Conservation (phyloP, 2,888 invertebrate genomes). For the Dorcus parallelipipedus region DNA sequence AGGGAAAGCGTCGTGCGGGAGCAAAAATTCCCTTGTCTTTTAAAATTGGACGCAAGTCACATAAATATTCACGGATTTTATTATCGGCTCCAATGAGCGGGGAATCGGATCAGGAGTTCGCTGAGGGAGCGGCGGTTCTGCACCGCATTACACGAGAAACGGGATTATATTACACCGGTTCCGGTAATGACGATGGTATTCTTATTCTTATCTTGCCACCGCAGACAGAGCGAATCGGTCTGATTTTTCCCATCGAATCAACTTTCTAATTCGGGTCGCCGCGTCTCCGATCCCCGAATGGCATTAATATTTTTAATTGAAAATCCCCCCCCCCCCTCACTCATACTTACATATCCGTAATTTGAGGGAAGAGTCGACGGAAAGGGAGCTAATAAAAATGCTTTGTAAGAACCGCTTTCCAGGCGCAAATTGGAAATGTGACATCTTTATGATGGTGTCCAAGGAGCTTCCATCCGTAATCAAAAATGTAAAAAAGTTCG, state of each 20-base stretch:
- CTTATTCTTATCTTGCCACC: constrained; percentile 30
- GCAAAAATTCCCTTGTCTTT: no score
- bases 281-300: not conserved
- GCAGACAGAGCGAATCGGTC: constrained; percentile 32
- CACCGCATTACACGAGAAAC: constrained; percentile 23
- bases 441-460: no score
- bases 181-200: constrained; percentile 30
- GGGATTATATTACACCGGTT: constrained; percentile 30
- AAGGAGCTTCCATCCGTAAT: no score
- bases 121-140: not conserved
- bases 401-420: no score
- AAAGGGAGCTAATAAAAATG: no score
- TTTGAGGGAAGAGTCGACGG: no score
- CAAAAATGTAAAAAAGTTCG: no score
- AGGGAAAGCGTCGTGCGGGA: no score
- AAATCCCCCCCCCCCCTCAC: not conserved
- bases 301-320: not conserved
- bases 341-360: not conserved
- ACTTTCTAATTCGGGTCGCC: not conserved
- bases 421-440: no score
- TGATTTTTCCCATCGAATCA: not conserved
- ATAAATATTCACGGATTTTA: constrained; percentile 19
- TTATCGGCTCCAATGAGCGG: constrained; percentile 17
- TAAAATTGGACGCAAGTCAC: constrained; percentile 1
- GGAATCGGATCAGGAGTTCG: constrained; percentile 9